Base-by-base conservation (phyloP, 2,888 invertebrate genomes). In the Hirtodrosophila duncani region DNA sequence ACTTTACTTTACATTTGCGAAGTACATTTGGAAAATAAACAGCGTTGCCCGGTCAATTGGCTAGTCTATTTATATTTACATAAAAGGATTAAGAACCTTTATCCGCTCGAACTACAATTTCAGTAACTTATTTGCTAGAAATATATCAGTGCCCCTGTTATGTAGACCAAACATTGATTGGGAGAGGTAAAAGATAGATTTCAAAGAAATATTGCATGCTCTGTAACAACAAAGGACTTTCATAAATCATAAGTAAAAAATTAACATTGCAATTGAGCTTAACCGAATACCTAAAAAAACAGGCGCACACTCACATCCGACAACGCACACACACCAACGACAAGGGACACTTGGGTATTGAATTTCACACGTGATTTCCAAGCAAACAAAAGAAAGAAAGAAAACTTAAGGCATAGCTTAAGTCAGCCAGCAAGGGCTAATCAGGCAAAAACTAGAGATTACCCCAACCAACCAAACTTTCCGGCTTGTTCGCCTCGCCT, bases 201-300 rank as follows among this genome's bases (percentile, higher is more conserved):
- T n/a, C n/a, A n/a, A n/a, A n/a, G n/a, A n/a, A n/a, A n/a, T n/a
- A n/a, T n/a, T 14, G 18, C 24, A 36, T 27, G 23, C 14, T 21
- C 21, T 34, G 31, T 29, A 45, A 5, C 26, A 21, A 2, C 21
- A 11, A 49, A 56, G 61, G 60, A 48, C 64, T 55, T 42, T 30
- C 23, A 63, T 45, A 60, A 64, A 63, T 60, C 44, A 51, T 34
- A 44, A 20, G 23, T 30, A 59, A 62, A 64, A 69, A 63, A 59
- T 67, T 59, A 65, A 53, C 69, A 78, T 70, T 86, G 86, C 83
- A 87, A 86, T 81, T 83, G 87, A 86, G 84, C 83, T 83, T 59
- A 79, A 83, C 74, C 85, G 87, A 87, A 86, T 87, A 84, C 86
- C 86, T 78, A 83, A 85, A 86, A 86, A 85, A 86, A 30, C 29